Evolutionary conservation across 2,888 invertebrate genomes (phyloP).

Genomic region (Epicampocera succincta): DNA sequence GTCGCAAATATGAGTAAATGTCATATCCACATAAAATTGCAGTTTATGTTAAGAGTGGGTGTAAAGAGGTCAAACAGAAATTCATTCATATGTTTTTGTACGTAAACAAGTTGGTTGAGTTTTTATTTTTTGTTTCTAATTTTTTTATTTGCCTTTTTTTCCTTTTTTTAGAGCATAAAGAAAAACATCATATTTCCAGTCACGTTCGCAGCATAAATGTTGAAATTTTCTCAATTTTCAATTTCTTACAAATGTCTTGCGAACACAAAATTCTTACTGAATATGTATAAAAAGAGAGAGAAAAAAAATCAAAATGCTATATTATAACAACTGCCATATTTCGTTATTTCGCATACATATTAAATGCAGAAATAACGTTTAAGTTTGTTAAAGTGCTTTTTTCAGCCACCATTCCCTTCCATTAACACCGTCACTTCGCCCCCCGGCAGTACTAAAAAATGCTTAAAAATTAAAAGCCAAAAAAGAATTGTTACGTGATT

Average conservation of each 20-base stretch:
- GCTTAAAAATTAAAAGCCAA: neutral
- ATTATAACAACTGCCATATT: conserved; percentile 4
- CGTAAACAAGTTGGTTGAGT: conserved; percentile 41
- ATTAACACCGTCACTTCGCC: neutral
- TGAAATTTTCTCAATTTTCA: conserved; percentile 70
- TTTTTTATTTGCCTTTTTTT: neutral
- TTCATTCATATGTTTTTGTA: conserved; percentile 33
- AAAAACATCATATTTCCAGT: conserved; percentile 77
- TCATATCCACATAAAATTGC: conserved; percentile 64
- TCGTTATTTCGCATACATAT: conserved; percentile 55
- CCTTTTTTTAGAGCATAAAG: conserved; percentile 51
- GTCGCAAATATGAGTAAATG: conserved; percentile 59
- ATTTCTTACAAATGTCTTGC: conserved; percentile 67
- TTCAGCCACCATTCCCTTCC: neutral
- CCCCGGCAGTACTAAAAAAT: neutral
- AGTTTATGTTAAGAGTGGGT: conserved; percentile 46
- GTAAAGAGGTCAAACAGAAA: conserved; percentile 34
- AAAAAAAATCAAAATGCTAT: conserved; percentile 14
- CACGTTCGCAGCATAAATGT: conserved; percentile 78
- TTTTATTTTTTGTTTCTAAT: too few species aligned
- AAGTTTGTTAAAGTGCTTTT: conserved; percentile 20
- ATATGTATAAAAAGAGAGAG: conserved; percentile 6
- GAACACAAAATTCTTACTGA: conserved; percentile 44
- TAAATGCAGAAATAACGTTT: conserved; percentile 50
- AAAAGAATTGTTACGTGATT: neutral